Conservation (phyloP, 2,113 vertebrate genomes). For the Peromyscus polionotus region DNA sequence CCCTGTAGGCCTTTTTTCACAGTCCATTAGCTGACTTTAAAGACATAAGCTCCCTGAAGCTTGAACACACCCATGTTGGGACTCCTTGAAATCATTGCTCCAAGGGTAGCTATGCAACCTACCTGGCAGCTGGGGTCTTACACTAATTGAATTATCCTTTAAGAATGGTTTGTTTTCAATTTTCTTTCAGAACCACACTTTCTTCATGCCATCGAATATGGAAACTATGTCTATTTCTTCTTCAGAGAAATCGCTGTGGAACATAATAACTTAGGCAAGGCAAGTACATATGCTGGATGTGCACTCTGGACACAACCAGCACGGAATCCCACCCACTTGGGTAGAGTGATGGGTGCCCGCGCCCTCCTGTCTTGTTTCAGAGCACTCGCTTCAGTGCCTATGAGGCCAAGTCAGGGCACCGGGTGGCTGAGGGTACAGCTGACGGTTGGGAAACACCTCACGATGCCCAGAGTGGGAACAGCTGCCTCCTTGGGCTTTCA, state of each 20-base stretch:
- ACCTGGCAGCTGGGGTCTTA: rapidly evolving
- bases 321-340: not conserved
- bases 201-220: constrained; percentile 98
- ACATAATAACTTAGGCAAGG: constrained; percentile 98
- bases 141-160: not conserved
- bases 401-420: not conserved
- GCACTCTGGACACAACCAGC: rapidly evolving
- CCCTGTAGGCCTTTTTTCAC: constrained; percentile 74
- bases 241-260: constrained; percentile 99
- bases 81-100: constrained; percentile 10
- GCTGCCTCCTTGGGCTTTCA: constrained; percentile 25
- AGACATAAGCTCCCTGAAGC: constrained; percentile 71
- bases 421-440: not conserved
- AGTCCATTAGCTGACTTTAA: constrained; percentile 80
- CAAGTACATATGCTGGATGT: constrained; percentile 78
- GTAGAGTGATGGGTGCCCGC: not conserved
- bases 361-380: not conserved
- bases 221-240: constrained; percentile 99
- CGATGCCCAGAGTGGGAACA: not conserved
- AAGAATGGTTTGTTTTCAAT: constrained; percentile 59
- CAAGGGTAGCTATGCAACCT: not conserved
- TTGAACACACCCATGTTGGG: constrained; percentile 53
- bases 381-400: not conserved
- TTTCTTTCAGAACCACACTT: constrained; percentile 96
- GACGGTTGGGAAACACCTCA: constrained; percentile 33